These are phyloP conservation scores for Solea senegalensis DNA, from an alignment of 2,113 vertebrate species.

Conservation along the genomic window DNA sequence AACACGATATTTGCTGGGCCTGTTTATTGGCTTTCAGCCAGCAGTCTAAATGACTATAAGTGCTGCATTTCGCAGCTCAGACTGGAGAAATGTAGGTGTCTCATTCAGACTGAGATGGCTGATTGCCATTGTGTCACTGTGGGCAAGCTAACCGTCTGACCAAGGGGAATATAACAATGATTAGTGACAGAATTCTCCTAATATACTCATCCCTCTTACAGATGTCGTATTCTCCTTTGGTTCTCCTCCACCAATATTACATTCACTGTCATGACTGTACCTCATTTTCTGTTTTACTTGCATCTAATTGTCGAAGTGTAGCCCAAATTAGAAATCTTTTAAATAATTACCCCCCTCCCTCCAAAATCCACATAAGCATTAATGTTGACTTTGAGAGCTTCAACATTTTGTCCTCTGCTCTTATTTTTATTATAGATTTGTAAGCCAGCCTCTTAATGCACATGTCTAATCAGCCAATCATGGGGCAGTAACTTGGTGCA, in stretches of 20 bases:
- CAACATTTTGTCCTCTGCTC: not conserved
- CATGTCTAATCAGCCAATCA: not conserved
- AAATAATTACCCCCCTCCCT: not conserved
- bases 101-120: slow-evolving; percentile 34
- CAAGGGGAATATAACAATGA: slow-evolving; percentile 27
- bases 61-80: slow-evolving; percentile 50
- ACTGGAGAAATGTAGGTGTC: slow-evolving; percentile 37
- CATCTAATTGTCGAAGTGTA: slow-evolving; percentile 16
- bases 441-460: no score
- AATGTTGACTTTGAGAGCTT: slow-evolving; percentile 8
- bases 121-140: slow-evolving; percentile 48
- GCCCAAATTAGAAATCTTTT: slow-evolving; percentile 17
- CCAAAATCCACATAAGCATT: slow-evolving; percentile 11
- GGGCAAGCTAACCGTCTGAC: slow-evolving; percentile 21
- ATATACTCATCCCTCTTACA: slow-evolving; percentile 33
- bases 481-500: not conserved
- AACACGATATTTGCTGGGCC: slow-evolving; percentile 52
- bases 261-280: not conserved
- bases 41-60: slow-evolving; percentile 53
- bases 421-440: not conserved
- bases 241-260: slow-evolving; percentile 18
- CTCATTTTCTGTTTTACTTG: slow-evolving; percentile 19
- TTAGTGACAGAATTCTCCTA: slow-evolving; percentile 39
- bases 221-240: slow-evolving; percentile 24
- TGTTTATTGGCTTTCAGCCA: slow-evolving; percentile 57